Base-by-base conservation (phyloP, 2,888 invertebrate genomes). In the Drosophila gaucha region DNA sequence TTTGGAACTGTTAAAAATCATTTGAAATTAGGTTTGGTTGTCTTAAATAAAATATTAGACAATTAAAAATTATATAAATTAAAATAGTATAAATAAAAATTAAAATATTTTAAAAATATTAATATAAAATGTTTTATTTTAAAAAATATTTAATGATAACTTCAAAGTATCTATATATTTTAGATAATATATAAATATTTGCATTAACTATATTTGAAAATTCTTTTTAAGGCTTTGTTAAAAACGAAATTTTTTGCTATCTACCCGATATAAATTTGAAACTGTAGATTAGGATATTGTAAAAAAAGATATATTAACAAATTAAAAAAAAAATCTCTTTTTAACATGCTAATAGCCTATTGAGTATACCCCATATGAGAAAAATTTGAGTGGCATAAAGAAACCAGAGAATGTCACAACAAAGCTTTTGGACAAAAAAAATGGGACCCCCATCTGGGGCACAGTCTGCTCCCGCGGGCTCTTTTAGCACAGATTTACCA, bases 401-500 rank as follows among this genome's bases (percentile, higher is more conserved):
- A 18, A 46, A 22, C n/a, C n/a, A 55, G 24, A 24, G 28, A 30
- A 51, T 50, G 16, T 30, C 18, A 33, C 20, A 43, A 36, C 47
- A 67, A 57, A 54, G 46, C 63, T 51, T 33, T 52, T 5, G 28
- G 18, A 10, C 43, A 22, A 43, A 35, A 55, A 56, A 56, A 52
- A 47, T 14, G 22, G 2, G 10, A 2, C 10, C 5, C n/a, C 16
- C 22, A 24, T 24, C 30, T 33, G 43, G 38, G 43, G 47, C 43
- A 50, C 14, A 14, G 41, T 49, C 31, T 41, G 22, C 35, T 63
- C 67, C 63, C 76, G 56, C 49, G 72, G 74, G 74, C 41, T 67
- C 76, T 46, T 71, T 75, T 63, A 66, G 66, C 60, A 69, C 70
- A 70, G 70, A 74, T 73, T 73, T 74, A 47, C 57, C 46, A 47